Conservation (phyloP, 2,888 invertebrate genomes). For the Campoletis raptor region DNA sequence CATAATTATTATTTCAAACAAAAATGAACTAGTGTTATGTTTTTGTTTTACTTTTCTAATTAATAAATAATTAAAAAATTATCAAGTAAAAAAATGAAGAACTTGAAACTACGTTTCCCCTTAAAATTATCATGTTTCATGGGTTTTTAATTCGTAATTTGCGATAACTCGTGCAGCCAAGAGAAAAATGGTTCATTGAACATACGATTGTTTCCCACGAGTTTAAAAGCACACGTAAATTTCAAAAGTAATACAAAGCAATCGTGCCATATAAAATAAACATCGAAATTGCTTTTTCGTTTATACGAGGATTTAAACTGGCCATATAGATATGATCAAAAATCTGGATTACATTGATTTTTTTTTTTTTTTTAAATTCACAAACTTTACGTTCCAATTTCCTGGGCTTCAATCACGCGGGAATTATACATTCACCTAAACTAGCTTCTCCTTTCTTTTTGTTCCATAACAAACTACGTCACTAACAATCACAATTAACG, state of each 20-base stretch:
- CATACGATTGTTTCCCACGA: slow-evolving; percentile 16
- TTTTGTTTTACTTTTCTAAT: neutral
- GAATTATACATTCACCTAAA: neutral
- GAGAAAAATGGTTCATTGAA: neutral
- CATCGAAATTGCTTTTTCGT: slow-evolving; percentile 8
- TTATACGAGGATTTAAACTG: neutral
- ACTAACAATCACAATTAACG: neutral
- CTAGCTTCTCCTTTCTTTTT: neutral
- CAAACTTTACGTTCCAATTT: neutral
- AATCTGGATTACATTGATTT: neutral
- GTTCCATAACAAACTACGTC: neutral
- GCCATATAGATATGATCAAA: neutral
- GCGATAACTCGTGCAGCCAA: neutral
- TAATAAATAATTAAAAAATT: neutral
- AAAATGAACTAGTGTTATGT: neutral
- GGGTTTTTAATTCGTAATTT: neutral
- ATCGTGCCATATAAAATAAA: neutral
- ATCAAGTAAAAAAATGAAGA: neutral
- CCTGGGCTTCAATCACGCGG: neutral
- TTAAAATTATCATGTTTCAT: neutral
- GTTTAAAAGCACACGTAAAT: neutral
- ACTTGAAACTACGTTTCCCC: neutral
- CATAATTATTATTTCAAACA: neutral
- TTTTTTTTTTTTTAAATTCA: neutral
- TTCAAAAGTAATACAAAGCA: slow-evolving; percentile 1